Base-by-base conservation (phyloP, 2,888 invertebrate genomes). In the Acanthopleura granulata region DNA sequence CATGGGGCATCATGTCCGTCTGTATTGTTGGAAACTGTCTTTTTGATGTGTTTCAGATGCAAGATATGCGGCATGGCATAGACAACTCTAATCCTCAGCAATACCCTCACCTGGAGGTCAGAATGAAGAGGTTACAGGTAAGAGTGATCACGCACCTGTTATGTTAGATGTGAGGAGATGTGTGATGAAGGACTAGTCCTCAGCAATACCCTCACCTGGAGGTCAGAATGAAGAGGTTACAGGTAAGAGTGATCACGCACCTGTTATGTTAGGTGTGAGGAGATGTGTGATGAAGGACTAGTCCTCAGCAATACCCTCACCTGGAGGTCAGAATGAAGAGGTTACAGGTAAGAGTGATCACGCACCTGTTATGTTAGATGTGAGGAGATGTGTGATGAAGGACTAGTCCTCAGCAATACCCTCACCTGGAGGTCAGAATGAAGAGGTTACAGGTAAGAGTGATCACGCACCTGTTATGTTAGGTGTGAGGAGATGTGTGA, bases 61-160 rank as follows among this genome's bases (percentile, higher is more conserved):
- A 82, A 18, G 78, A 74, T 15, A 82, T 85, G 73, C 83, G 80
- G 66, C 77, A 83, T 72, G 78, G 80, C 16, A 74, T 88, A 12
- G 84, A 87, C 77, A 85, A 82, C 49, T 77, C 76, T 25, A 76
- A 83, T 30, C 86, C 88, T n/a, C 84, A 84, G 69, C 80, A 80
- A 73, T 82, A 84, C 71, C 84, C 86, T 25, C 88, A 88, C 76
- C 78, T 88, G 18, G 73, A 83, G 29, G 80, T 87, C 0, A 77
- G 86, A 22, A 80, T 86, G 40, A 88, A 88, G 77, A 84, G 85
- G 72, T 82, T 85, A 72, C 85, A 87, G 85, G 88, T 88, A 78
- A 75, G 74, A 25, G 27, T 70, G 15, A 57, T 40, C 40, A 40
- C 40, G 9, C 40, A 40, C 40, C n/a, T 74, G n/a, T 40, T 74